Evolutionary conservation across 2,888 invertebrate species (phyloP).

Genomic region (Cryptocephalus primarius): DNA sequence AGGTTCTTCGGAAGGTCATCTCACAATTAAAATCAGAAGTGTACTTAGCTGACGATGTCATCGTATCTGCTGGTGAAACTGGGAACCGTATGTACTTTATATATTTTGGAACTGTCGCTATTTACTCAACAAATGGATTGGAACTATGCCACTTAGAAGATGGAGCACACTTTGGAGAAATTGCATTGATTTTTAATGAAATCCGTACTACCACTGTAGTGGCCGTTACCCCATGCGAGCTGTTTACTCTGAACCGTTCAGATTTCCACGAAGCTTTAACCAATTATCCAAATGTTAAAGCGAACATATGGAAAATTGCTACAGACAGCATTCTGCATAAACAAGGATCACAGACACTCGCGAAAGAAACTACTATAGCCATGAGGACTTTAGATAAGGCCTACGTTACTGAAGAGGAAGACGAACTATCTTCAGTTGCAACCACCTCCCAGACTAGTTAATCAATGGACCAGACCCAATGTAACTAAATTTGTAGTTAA

Average conservation of each 20-base stretch:
- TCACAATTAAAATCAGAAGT: conserved; percentile 6
- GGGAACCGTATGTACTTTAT: conserved; percentile 6
- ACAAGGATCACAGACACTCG: no score
- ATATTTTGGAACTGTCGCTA: conserved; percentile 11
- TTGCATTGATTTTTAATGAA: conserved; percentile 35
- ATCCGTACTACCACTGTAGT: conserved; percentile 32
- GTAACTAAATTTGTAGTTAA: no score
- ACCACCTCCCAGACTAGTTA: no score
- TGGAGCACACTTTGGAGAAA: conserved; percentile 39
- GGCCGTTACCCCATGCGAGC: conserved; percentile 38
- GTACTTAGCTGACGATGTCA: conserved; percentile 6
- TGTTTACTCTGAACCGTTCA: conserved; percentile 30
- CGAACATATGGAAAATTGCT: conserved; percentile 2
- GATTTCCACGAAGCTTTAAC: conserved; percentile 33
- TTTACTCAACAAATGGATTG: conserved; percentile 25
- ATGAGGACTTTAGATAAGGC: no score
- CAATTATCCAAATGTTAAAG: conserved; percentile 30
- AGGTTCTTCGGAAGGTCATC: conserved; percentile 2
- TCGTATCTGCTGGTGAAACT: conserved; percentile 1
- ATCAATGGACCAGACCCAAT: no score
- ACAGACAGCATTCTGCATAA: not conserved
- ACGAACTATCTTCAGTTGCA: not conserved
- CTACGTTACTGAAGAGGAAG: not conserved
- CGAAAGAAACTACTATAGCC: no score
- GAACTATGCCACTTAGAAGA: conserved; percentile 36